Evolutionary conservation across 2,797 vertebrate genomes (phyloP).

Genomic region (Podargus strigoides): DNA sequence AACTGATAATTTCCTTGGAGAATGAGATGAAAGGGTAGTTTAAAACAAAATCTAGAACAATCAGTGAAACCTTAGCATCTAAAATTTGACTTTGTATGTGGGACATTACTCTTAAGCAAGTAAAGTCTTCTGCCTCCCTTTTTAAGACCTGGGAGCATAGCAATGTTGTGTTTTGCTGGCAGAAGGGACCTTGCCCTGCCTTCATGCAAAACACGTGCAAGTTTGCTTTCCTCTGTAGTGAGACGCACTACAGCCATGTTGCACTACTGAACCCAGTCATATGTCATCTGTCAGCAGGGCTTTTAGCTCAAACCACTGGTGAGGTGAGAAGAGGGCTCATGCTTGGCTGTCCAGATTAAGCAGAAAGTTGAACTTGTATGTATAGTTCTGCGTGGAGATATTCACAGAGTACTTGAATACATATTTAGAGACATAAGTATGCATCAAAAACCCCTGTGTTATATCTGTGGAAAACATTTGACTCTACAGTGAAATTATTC

Average conservation of each 20-base stretch:
- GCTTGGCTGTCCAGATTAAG: background rate
- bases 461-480: background rate
- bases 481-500: background rate
- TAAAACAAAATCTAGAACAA: background rate
- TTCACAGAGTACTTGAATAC: background rate
- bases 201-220: background rate
- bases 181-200: background rate
- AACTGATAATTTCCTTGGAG: background rate
- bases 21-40: background rate
- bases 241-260: accelerated
- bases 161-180: background rate
- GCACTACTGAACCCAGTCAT: background rate
- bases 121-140: background rate
- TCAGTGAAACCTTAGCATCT: background rate
- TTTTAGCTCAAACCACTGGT: background rate
- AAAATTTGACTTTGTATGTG: background rate
- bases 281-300: background rate
- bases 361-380: background rate
- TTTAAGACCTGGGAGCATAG: background rate
- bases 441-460: background rate
- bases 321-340: background rate
- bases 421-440: accelerated
- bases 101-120: background rate
- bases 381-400: background rate
- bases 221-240: background rate